phyloP scores from a whole-genome alignment of 2,888 invertebrate species.

The Zygogramma bicolorata region DNA sequence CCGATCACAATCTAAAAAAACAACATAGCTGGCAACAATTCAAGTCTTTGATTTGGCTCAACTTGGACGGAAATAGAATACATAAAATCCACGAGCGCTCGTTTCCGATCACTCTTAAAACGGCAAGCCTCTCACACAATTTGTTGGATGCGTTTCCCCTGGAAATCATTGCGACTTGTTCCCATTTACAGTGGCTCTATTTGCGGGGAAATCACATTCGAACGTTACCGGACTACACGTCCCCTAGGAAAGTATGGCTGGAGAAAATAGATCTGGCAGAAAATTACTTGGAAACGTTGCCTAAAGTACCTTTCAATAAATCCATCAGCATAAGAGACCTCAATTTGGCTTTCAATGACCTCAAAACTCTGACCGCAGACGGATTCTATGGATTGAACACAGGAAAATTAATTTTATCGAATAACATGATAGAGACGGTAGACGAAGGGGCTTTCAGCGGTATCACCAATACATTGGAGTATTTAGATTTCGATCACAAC shows the following conservation, averaged over 20 bases:
- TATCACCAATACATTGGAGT: constrained; percentile 81
- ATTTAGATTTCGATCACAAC: constrained; percentile 87
- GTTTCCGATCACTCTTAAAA: constrained; percentile 76
- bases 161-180: constrained; percentile 73
- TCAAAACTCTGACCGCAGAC: constrained; percentile 75
- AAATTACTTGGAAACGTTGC: constrained; percentile 80
- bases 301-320: constrained; percentile 76
- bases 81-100: constrained; percentile 73
- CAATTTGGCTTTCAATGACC: constrained; percentile 85
- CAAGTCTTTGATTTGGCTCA: constrained; percentile 76
- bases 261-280: constrained; percentile 89
- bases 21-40: constrained; percentile 64
- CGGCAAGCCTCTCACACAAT: constrained; percentile 81
- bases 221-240: constrained; percentile 69
- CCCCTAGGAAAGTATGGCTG: constrained; percentile 66
- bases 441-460: constrained; percentile 81
- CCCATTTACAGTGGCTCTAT: constrained; percentile 78
- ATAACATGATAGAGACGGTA: constrained; percentile 79
- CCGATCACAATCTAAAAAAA: constrained; percentile 58
- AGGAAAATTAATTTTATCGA: constrained; percentile 82
- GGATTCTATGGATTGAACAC: constrained; percentile 79
- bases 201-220: constrained; percentile 75
- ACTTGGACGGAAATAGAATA: constrained; percentile 80
- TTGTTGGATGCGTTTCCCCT: constrained; percentile 77
- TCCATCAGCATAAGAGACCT: constrained; percentile 83